phyloP scores from a whole-genome alignment of 2,113 vertebrate species.

The Elanus axillaris region DNA sequence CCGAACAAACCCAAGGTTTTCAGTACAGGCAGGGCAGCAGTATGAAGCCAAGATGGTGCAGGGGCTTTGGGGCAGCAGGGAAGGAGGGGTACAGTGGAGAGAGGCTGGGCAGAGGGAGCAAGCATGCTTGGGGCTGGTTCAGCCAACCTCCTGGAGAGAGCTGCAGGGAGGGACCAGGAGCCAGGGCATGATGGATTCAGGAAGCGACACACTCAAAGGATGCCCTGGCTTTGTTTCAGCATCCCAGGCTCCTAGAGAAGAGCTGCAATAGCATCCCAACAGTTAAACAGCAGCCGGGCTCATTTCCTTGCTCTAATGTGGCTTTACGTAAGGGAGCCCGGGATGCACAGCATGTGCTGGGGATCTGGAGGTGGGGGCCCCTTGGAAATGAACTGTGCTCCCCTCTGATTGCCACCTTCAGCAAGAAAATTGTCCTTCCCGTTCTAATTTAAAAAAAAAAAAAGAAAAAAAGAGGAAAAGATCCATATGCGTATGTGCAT shows the following conservation, averaged over 20 bases:
- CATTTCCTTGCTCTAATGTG: background rate
- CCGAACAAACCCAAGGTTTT: accelerated
- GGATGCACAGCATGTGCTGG: constrained; percentile 8
- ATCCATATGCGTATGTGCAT: constrained; percentile 4
- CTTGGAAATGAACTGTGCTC: background rate
- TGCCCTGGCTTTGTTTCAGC: background rate
- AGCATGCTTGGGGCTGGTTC: background rate
- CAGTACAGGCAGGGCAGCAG: background rate
- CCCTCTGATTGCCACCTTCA: constrained; percentile 27
- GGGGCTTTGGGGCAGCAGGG: background rate
- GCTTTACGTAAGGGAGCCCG: background rate
- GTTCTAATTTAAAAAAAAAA: constrained; percentile 11
- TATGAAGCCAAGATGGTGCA: background rate
- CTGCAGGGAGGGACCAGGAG: background rate
- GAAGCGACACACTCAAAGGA: background rate
- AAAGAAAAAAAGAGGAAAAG: background rate
- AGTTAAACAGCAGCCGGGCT: background rate
- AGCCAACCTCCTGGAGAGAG: background rate
- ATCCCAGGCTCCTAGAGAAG: background rate
- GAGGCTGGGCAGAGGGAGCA: background rate
- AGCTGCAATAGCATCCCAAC: background rate
- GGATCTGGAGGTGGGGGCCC: constrained; percentile 25
- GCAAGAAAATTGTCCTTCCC: constrained; percentile 54
- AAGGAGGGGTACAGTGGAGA: background rate
- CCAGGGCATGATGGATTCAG: background rate